These are phyloP conservation scores for Falco berigora DNA, from an alignment of 2,797 vertebrate genomes.

Conservation along the genomic window DNA sequence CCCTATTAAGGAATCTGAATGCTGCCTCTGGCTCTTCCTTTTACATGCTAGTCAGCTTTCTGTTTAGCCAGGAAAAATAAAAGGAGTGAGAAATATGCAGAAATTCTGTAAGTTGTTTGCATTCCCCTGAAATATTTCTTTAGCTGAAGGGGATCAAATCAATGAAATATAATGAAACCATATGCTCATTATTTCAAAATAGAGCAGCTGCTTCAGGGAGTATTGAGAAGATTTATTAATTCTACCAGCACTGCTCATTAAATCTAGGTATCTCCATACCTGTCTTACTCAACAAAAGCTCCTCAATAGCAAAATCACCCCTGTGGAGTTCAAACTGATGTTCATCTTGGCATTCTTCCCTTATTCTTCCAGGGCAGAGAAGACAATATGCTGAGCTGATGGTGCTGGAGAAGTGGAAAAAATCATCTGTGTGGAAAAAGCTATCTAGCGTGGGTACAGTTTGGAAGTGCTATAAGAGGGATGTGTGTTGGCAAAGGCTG, in stretches of 20 bases:
- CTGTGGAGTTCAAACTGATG: slow-evolving; percentile 41
- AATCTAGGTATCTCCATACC: slow-evolving; percentile 65
- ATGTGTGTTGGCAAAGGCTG: slow-evolving; percentile 58
- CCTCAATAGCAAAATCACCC: slow-evolving; percentile 40
- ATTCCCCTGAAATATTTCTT: slow-evolving; percentile 71
- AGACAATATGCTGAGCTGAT: slow-evolving; percentile 45
- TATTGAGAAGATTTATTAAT: slow-evolving; percentile 75
- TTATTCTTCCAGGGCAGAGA: slow-evolving; percentile 35
- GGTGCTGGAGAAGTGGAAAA: slow-evolving; percentile 19
- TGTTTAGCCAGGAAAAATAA: slow-evolving; percentile 61
- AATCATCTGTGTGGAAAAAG: slow-evolving; percentile 30
- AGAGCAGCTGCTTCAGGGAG: slow-evolving; percentile 73
- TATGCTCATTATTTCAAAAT: slow-evolving; percentile 78
- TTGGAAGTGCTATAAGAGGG: slow-evolving; percentile 31
- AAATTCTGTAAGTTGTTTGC: slow-evolving; percentile 70
- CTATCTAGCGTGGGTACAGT: background rate
- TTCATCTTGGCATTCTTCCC: slow-evolving; percentile 39
- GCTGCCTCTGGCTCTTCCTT: slow-evolving; percentile 43
- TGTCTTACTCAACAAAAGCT: slow-evolving; percentile 67
- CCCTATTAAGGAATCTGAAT: background rate
- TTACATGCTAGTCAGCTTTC: slow-evolving; percentile 52
- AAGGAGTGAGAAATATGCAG: slow-evolving; percentile 54
- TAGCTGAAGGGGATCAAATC: slow-evolving; percentile 76
- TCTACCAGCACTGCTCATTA: slow-evolving; percentile 69
- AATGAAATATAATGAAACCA: slow-evolving; percentile 79